Evolutionary conservation across 2,113 vertebrate genomes (phyloP).

Genomic region (Desmodus rotundus): DNA sequence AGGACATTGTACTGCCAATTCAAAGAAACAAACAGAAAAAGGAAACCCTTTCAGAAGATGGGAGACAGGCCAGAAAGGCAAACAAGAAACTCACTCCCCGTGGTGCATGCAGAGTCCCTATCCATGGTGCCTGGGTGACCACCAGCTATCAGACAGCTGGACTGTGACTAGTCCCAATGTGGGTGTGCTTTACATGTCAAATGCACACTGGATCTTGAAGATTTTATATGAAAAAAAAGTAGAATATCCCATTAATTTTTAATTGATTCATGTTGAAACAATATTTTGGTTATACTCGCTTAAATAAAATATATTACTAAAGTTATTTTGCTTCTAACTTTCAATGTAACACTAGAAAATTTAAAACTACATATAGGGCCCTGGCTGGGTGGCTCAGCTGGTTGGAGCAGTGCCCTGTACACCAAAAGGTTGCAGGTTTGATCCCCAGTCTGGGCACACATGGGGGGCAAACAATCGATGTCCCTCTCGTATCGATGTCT

Average conservation of each 20-base stretch:
- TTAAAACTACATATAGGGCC: not conserved
- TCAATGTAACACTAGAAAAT: not conserved
- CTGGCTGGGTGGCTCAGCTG: too few relatives aligned
- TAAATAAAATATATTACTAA: not conserved
- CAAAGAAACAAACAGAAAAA: not conserved
- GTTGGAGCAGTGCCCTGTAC: too few relatives aligned
- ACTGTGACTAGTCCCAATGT: not conserved
- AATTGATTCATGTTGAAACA: not conserved
- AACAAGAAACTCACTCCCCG: not conserved
- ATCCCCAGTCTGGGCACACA: too few relatives aligned
- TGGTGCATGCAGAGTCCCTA: accelerated
- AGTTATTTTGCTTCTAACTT: not conserved
- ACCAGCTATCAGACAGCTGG: not conserved
- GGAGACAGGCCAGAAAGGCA: not conserved
- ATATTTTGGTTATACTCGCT: not conserved
- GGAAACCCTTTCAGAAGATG: not conserved
- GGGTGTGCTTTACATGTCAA: not conserved
- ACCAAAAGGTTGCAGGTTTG: too few relatives aligned
- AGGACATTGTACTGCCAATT: not conserved
- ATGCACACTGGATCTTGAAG: not conserved
- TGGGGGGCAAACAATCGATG: too few relatives aligned
- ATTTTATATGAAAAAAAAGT: not conserved
- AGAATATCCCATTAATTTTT: not conserved
- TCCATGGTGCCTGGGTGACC: not conserved
- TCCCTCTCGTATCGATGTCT: too few relatives aligned